Percentiles rank a stretch among this genome's conserved stretches.
Conservation (phyloP, 2,113 vertebrate genomes). For the Gambusia affinis region DNA sequence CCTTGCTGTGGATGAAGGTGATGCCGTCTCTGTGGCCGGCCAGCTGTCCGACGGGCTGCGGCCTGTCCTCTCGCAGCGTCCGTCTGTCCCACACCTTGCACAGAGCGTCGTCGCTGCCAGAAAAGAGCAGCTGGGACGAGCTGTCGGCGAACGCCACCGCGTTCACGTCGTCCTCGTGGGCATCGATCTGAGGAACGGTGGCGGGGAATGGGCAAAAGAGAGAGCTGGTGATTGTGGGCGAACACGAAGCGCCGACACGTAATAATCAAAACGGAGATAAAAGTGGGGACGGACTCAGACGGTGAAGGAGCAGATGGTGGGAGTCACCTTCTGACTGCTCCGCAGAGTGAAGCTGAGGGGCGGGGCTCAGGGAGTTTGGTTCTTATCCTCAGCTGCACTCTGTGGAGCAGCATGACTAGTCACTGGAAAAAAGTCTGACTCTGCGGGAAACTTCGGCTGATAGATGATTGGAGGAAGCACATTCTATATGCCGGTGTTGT, state of each 20-base stretch:
- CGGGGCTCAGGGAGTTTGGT: slow-evolving; percentile 4
- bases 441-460: too few species aligned
- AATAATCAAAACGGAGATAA: slow-evolving; percentile 5
- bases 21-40: slow-evolving; percentile 92
- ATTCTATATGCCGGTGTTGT: too few species aligned
- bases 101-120: slow-evolving; percentile 90
- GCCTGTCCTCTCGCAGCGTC: slow-evolving; percentile 88
- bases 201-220: not conserved
- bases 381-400: slow-evolving; percentile 16
- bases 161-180: slow-evolving; percentile 93
- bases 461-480: too few species aligned
- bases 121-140: slow-evolving; percentile 92
- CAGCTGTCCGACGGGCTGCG: slow-evolving; percentile 89
- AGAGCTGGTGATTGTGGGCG: not conserved
- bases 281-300: not conserved
- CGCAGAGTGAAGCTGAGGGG: slow-evolving; percentile 14
- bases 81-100: slow-evolving; percentile 95
- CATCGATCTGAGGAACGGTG: slow-evolving; percentile 81
- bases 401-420: too few species aligned
- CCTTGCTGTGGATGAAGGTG: slow-evolving; percentile 96
- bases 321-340: slow-evolving; percentile 46
- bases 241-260: not conserved
- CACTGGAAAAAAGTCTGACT: too few species aligned
- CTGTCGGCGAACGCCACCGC: slow-evolving; percentile 89
- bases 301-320: slow-evolving; percentile 55